Evolutionary conservation across 2,888 invertebrate genomes (phyloP).

Genomic region (Spilosoma lubricipeda): DNA sequence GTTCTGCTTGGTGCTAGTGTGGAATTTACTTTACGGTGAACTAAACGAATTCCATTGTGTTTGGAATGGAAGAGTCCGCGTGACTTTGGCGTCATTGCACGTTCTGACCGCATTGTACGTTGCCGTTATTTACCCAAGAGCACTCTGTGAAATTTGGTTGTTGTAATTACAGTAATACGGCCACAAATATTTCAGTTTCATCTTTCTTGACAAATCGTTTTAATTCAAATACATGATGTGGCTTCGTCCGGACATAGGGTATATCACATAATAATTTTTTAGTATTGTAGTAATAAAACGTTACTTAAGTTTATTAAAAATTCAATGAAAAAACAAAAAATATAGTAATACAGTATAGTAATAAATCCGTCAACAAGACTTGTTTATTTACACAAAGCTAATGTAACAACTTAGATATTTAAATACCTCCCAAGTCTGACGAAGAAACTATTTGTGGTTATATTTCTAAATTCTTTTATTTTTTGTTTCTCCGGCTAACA

Average conservation of each 20-base stretch:
- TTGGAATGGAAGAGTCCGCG: conserved; percentile 5
- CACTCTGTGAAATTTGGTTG: conserved; percentile 3
- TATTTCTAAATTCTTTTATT: conserved; percentile 11
- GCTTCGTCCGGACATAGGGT: background rate
- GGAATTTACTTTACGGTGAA: conserved; percentile 9
- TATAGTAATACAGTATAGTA: no score
- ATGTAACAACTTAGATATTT: background rate
- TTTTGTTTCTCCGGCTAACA: conserved; percentile 1
- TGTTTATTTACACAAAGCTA: background rate
- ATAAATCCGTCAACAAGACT: background rate
- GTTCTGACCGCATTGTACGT: conserved; percentile 8
- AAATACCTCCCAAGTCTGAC: background rate
- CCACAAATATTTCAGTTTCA: background rate
- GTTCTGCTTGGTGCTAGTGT: background rate
- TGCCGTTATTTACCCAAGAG: conserved; percentile 9
- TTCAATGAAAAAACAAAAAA: no score
- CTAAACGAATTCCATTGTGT: conserved; percentile 32
- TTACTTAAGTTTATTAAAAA: no score
- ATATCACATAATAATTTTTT: background rate
- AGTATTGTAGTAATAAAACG: no score
- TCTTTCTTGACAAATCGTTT: background rate
- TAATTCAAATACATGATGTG: background rate
- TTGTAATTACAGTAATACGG: background rate
- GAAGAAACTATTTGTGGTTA: conserved; percentile 14
- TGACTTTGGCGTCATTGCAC: conserved; percentile 12